Base-by-base conservation (phyloP, 1,140 invertebrate genomes). In the Brachionus angularis region DNA sequence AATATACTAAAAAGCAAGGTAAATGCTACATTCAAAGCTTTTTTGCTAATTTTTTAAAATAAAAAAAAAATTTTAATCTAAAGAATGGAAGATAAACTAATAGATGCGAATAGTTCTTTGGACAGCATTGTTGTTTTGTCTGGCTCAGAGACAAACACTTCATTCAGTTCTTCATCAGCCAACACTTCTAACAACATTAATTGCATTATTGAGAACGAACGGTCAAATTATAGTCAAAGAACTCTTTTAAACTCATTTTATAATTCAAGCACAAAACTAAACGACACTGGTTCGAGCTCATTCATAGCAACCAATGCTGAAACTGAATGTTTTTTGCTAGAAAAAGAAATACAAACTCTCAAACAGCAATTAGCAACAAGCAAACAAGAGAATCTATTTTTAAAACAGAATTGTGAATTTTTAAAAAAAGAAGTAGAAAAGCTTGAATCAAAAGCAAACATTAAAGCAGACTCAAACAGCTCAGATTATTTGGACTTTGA, bases 71-170 rank as follows among this genome's bases (percentile, higher is more conserved):
- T 55, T 55, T 58, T 39, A 18, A 39, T 36, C 14, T 12, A 14
- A 39, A 58, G 3, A 29, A 58, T 58, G 53, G 34, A 25, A 36
- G 31, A 39, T 2, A 16, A 36, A 10, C n/a, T n/a, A n/a, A n/a
- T n/a, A n/a, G n/a, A n/a, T n/a, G n/a, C n/a, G n/a, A 18, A 39
- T 12, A 58, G 10, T n/a, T 58, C 53, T 18, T 23, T 58, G 12
- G 53, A 58, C 7, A 58, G 53, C n/a, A 58, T 58, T 23, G 53
- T 58, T 4, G 53, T 58, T 25, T 21, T 58, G 21, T 36, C 53
- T 2, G 33, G 39, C 25, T 58, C 53, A 23, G 14, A 39, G 5
- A 14, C 39, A 2, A 23, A 21, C 2, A 18, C 21, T 3, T n/a
- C n/a, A 23, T 12, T 23, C 34, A 58, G 18, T 42, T 23, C n/a